These are phyloP conservation scores for Syngnathus acus DNA, from an alignment of 2,797 vertebrate genomes.

Conservation along the genomic window DNA sequence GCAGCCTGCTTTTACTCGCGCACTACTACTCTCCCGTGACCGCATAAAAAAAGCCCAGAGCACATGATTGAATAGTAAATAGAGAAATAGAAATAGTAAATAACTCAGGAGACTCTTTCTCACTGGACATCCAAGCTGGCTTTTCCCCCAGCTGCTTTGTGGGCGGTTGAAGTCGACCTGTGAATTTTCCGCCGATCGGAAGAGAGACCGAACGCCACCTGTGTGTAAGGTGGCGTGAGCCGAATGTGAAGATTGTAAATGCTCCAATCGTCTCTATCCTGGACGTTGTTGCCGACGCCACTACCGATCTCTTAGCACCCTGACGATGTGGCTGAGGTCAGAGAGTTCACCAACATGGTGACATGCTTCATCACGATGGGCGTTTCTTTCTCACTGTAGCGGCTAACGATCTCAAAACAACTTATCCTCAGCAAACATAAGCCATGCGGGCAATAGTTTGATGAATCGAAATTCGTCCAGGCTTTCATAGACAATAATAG, in stretches of 20 bases:
- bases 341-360: too few relatives aligned
- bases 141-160: neutral
- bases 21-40: neutral
- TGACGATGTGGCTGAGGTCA: too few relatives aligned
- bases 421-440: too few relatives aligned
- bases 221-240: too few relatives aligned
- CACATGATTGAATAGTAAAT: too few relatives aligned
- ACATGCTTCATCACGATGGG: too few relatives aligned
- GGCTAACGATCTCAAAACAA: too few relatives aligned
- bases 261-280: neutral
- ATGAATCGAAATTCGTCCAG: too few relatives aligned
- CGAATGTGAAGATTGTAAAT: too few relatives aligned
- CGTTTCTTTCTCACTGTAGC: too few relatives aligned
- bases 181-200: neutral
- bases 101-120: neutral
- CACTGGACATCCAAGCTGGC: neutral
- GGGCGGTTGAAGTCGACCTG: neutral
- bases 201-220: neutral
- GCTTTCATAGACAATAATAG: too few relatives aligned
- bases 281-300: neutral
- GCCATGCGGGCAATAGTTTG: too few relatives aligned
- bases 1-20: neutral
- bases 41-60: neutral
- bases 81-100: neutral
- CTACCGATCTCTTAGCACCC: neutral